Percentiles rank a stretch among this genome's conserved stretches.
Conservation (phyloP, 2,113 vertebrate species). For the Bufo bufo region DNA sequence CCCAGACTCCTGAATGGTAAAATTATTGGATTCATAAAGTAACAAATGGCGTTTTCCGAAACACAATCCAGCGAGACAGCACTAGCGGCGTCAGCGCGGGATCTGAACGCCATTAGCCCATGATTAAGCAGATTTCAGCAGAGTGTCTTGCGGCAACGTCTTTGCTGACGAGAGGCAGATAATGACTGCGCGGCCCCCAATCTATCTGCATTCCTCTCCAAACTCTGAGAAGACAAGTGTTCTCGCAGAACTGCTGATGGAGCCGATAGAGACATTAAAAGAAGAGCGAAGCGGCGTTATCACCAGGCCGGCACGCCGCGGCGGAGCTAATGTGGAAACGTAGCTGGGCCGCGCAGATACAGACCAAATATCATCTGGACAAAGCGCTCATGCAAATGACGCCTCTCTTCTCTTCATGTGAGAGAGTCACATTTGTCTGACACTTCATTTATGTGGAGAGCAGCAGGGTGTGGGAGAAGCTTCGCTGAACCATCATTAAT, state of each 20-base stretch:
- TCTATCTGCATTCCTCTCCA: conserved; percentile 53
- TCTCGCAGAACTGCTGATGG: background rate
- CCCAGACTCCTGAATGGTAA: too few relatives aligned
- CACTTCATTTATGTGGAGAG: background rate
- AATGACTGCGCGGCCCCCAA: fast-evolving
- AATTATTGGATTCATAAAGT: too few relatives aligned
- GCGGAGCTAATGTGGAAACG: conserved; percentile 45
- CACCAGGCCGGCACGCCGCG: conserved; percentile 31
- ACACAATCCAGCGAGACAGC: background rate
- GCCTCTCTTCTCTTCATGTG: conserved; percentile 37
- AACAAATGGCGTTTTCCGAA: too few relatives aligned
- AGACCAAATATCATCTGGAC: conserved; percentile 38
- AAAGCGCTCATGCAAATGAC: conserved; percentile 16
- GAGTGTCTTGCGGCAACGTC: fast-evolving
- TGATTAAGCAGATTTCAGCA: conserved; percentile 48
- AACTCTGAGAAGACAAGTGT: conserved; percentile 53
- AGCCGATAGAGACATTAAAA: background rate
- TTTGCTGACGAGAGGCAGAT: conserved; percentile 3
- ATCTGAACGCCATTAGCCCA: background rate
- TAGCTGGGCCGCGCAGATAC: conserved; percentile 37
- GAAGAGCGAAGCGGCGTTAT: conserved; percentile 2
- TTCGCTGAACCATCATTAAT: background rate
- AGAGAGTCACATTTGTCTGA: conserved; percentile 19
- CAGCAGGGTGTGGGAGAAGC: conserved; percentile 29
- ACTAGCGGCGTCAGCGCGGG: background rate